Conservation (phyloP, 1,140 invertebrate genomes). For the Drosophila arizonae region DNA sequence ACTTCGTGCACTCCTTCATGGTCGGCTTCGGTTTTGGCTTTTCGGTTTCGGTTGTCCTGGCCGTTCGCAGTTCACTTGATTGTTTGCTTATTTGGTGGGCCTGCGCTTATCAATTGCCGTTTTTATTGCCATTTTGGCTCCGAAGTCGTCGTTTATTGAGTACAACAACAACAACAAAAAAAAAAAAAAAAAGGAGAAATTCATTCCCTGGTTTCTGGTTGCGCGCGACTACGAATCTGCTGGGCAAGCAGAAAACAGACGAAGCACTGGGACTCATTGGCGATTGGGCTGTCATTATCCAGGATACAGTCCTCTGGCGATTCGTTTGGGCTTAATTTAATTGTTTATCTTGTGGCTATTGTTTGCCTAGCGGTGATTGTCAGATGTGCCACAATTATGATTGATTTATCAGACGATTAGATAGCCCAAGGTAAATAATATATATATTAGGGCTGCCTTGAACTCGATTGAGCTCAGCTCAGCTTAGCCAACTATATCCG, state of each 20-base stretch:
- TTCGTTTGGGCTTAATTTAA: slow-evolving; percentile 52
- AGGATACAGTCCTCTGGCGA: slow-evolving; percentile 20
- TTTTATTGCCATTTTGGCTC: slow-evolving; percentile 76
- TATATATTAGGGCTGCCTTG: not conserved
- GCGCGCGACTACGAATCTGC: slow-evolving; percentile 50
- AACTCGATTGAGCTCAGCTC: not conserved
- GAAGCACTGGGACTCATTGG: slow-evolving; percentile 2
- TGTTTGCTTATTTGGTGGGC: slow-evolving; percentile 73
- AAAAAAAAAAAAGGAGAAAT: slow-evolving; percentile 36
- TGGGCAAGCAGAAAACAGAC: slow-evolving; percentile 33
- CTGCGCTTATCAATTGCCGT: slow-evolving; percentile 76
- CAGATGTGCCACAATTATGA: slow-evolving; percentile 57
- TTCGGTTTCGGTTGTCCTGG: slow-evolving; percentile 2
- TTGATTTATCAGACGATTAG: slow-evolving; percentile 38
- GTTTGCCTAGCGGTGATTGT: slow-evolving; percentile 58
- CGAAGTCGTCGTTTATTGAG: slow-evolving; percentile 62
- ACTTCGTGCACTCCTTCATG: slow-evolving; percentile 36
- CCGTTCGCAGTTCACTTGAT: slow-evolving; percentile 49
- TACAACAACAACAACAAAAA: slow-evolving; percentile 26
- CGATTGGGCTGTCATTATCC: slow-evolving; percentile 36
- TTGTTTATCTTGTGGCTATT: slow-evolving; percentile 73
- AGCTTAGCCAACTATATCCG: not conserved
- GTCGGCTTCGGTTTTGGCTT: slow-evolving; percentile 19
- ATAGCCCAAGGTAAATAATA: not conserved
- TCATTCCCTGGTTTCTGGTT: slow-evolving; percentile 63